These are phyloP conservation scores for Coilia nasus DNA, from an alignment of 2,797 vertebrate genomes.

Conservation along the genomic window DNA sequence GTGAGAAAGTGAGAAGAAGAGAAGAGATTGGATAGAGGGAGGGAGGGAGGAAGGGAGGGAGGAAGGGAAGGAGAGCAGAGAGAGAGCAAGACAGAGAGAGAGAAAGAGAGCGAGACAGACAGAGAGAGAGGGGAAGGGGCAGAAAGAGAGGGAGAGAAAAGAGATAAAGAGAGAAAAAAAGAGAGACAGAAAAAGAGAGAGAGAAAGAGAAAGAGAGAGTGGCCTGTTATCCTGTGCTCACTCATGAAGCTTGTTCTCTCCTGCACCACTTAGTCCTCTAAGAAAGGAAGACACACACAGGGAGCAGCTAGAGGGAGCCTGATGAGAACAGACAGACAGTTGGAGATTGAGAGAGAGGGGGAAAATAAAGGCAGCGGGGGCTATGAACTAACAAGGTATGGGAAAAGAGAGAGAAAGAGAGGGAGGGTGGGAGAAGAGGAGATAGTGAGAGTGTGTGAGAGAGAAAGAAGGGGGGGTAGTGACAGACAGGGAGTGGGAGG, in stretches of 20 bases:
- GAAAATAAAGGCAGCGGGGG: too few species aligned
- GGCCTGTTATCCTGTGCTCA: neutral
- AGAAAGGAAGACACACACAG: neutral
- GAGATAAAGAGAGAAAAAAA: neutral
- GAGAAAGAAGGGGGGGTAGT: neutral
- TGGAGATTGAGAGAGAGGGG: too few species aligned
- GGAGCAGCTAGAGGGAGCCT: too few species aligned
- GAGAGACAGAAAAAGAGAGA: neutral
- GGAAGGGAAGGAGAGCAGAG: neutral
- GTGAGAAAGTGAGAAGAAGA: neutral
- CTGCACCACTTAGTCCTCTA: neutral
- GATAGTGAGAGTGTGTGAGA: neutral
- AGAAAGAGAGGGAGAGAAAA: neutral
- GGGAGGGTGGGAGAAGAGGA: neutral
- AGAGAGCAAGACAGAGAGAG: neutral
- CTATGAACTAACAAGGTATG: too few species aligned
- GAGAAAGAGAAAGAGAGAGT: neutral
- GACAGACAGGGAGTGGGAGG: slow-evolving; percentile 11
- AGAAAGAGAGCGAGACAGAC: neutral
- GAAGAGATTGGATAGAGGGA: neutral
- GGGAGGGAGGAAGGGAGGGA: neutral
- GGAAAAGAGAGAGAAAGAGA: neutral
- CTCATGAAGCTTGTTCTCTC: neutral
- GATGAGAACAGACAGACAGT: too few species aligned
- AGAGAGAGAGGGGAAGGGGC: neutral